These are phyloP conservation scores for Neodiprion pinetum DNA, from an alignment of 1,140 invertebrate genomes.

Conservation along the genomic window DNA sequence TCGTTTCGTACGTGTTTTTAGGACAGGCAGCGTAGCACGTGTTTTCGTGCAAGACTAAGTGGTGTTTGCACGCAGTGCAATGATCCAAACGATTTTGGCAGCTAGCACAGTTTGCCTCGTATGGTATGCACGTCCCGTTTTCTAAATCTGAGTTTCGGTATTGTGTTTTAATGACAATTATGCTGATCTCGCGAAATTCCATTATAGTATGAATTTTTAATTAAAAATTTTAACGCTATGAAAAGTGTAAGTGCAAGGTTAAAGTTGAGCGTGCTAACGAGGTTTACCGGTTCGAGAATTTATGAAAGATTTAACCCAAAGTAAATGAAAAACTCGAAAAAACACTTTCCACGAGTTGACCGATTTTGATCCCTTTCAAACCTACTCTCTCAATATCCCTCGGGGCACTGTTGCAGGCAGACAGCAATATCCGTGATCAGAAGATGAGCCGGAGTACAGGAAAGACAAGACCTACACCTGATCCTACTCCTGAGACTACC, in stretches of 20 bases:
- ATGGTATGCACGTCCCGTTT: conserved; percentile 78
- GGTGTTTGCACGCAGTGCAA: conserved; percentile 84
- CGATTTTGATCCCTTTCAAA: conserved; percentile 17
- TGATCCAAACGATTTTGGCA: conserved; percentile 81
- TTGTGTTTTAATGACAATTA: conserved; percentile 1
- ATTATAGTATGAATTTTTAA: neutral
- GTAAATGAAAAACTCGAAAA: too few relatives aligned
- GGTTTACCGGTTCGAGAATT: too few relatives aligned
- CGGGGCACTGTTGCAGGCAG: conserved; percentile 83
- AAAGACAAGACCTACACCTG: conserved; percentile 68
- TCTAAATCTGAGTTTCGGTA: conserved; percentile 66
- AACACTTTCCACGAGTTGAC: too few relatives aligned
- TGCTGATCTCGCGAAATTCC: neutral
- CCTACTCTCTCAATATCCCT: conserved; percentile 84
- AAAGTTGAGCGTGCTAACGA: too few relatives aligned
- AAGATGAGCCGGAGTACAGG: conserved; percentile 81
- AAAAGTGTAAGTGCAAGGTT: too few relatives aligned
- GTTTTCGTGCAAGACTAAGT: conserved; percentile 79
- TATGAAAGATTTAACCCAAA: too few relatives aligned
- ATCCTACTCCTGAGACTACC: too few relatives aligned
- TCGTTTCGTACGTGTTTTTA: conserved; percentile 79
- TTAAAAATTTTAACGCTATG: too few relatives aligned
- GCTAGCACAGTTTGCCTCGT: conserved; percentile 80
- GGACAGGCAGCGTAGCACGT: conserved; percentile 85
- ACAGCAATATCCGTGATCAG: conserved; percentile 81